These are phyloP conservation scores for Drosophila setifemur DNA, from an alignment of 1,140 invertebrate species.

Conservation along the genomic window DNA sequence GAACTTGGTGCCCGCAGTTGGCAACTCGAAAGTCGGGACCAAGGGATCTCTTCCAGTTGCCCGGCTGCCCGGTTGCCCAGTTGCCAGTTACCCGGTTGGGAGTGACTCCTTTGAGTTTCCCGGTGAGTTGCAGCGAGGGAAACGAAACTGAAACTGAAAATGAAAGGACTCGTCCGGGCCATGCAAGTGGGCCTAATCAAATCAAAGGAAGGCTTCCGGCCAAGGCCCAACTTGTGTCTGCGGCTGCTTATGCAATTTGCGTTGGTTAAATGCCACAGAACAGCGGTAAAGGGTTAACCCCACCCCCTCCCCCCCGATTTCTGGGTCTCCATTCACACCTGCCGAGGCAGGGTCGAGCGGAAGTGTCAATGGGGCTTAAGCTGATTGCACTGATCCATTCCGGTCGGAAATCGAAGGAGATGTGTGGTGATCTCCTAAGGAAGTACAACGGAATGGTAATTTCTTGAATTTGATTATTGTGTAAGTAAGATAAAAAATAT, in stretches of 20 bases:
- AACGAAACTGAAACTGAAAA: neutral
- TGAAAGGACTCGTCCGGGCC: neutral
- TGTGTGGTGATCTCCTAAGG: too few species aligned
- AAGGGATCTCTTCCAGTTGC: too few species aligned
- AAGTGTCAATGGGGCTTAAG: neutral
- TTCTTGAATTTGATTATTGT: too few species aligned
- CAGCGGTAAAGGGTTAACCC: neutral
- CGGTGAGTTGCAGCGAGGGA: constrained; percentile 7
- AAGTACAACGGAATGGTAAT: too few species aligned
- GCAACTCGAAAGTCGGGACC: too few species aligned
- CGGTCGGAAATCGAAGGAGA: neutral
- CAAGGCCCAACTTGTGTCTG: neutral
- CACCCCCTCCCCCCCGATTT: too few species aligned
- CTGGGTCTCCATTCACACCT: too few species aligned
- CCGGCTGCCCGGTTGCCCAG: too few species aligned
- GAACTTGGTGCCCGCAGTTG: neutral
- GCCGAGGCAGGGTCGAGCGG: too few species aligned
- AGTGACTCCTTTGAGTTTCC: constrained; percentile 11
- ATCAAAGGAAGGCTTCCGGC: constrained; percentile 20
- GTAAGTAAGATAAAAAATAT: too few species aligned
- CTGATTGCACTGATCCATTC: neutral
- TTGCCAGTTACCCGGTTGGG: too few species aligned
- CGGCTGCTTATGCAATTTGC: constrained; percentile 24
- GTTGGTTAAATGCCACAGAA: neutral
- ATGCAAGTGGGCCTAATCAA: constrained; percentile 44